Evolutionary conservation across 2,797 vertebrate species (phyloP), one percentile per base, ranked within the genome.

Genomic region (Sebastes hubbsi): DNA sequence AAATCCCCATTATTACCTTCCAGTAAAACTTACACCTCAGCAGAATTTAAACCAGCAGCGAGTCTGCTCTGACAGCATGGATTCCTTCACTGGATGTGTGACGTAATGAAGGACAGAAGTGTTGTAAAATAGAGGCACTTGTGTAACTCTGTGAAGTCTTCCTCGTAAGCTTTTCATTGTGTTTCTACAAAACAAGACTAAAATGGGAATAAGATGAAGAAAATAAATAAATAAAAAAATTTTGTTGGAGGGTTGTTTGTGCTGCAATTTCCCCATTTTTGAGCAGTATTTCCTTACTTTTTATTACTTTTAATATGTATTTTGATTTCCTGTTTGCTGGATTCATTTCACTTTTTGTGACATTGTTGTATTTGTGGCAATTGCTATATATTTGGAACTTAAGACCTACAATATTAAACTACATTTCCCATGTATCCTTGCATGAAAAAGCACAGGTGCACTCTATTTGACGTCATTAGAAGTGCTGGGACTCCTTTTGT

Each of bases 81-180:
- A 24, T 27, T 38, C 42, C 11, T 29, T 20, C 25, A 65, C 14
- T 73, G 76, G 13, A 29, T 30, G 8, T 60, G 34, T 68, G 14
- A 72, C n/a, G 56, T 71, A 16, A 79, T 38, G 55, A 14, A 72
- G 22, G 66, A 32, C 71, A 81, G 60, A 69, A 67, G 49, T 56
- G 24, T 42, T 60, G 22, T 49, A 62, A 67, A 82, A 24, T 25
- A 64, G 14, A 62, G 36, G 9, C 20, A 52, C 65, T 73, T 61
- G 30, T 38, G 11, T 36, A 42, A 79, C 59, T 71, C 18, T 52
- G 24, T 36, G 18, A 54, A 38, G 13, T 74, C 18, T 36, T 34
- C 32, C 38, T 34, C 13, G 0, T 14, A 14, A 54, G 25, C 13
- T 46, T 70, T 76, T 69, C 10, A 9, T 72, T 73, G 5, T 32